A percentile compares a stretch with the other conserved stretches of the same genome.
Conservation (phyloP, 2,797 vertebrate genomes). For the Enteromius anoplus region DNA sequence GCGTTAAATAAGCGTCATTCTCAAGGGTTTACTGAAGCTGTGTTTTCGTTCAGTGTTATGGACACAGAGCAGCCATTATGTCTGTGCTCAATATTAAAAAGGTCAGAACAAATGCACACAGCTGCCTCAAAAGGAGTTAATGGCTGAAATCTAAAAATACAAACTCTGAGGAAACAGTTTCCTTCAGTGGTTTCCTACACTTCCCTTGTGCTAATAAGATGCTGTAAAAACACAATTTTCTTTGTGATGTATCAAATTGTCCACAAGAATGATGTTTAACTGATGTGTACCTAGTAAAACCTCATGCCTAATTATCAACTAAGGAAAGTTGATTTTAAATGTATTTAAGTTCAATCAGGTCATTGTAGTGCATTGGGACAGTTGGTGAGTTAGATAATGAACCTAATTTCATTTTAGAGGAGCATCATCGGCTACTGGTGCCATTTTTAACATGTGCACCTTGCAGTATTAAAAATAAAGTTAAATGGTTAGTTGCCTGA, state of each 20-base stretch:
- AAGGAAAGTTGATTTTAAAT: conserved; percentile 61
- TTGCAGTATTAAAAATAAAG: conserved; percentile 40
- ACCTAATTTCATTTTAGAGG: conserved; percentile 53
- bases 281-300: neutral
- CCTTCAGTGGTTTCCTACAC: neutral
- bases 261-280: neutral
- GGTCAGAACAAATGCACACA: conserved; percentile 65
- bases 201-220: conserved; percentile 19
- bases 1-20: conserved; percentile 63
- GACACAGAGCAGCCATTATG: conserved; percentile 53
- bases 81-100: conserved; percentile 46
- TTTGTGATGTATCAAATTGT: neutral
- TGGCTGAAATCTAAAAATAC: conserved; percentile 26
- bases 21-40: conserved; percentile 52
- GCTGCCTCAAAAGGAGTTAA: conserved; percentile 67
- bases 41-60: conserved; percentile 60
- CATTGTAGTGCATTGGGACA: conserved; percentile 50
- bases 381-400: conserved; percentile 55
- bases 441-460: conserved; percentile 50
- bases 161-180: conserved; percentile 15
- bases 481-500: neutral
- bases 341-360: conserved; percentile 56
- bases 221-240: conserved; percentile 1
- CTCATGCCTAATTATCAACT: conserved; percentile 34
- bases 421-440: conserved; percentile 47